Percentiles rank a stretch among this genome's conserved stretches.
Conservation (phyloP, 2,113 vertebrate genomes). For the Gulo gulo region DNA sequence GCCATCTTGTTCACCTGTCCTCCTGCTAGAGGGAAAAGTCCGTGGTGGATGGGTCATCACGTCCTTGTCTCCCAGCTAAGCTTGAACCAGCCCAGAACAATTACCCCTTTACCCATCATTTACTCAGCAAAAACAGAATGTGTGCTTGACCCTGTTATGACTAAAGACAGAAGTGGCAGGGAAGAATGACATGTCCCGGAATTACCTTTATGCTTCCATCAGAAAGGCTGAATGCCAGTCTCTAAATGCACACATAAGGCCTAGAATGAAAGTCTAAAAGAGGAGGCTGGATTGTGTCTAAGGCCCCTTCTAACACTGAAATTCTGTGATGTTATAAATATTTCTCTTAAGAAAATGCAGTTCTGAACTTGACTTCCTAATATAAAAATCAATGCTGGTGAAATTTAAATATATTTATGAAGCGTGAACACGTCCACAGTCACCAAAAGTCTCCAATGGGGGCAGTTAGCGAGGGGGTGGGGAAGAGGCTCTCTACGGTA, state of each 20-base stretch:
- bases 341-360: background rate
- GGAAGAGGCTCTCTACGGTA: background rate
- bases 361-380: background rate
- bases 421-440: background rate
- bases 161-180: background rate
- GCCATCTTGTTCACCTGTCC: background rate
- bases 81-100: background rate
- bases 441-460: background rate
- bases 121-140: background rate
- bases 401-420: background rate
- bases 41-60: accelerated
- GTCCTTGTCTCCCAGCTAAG: background rate
- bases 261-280: background rate
- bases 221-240: background rate
- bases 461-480: accelerated
- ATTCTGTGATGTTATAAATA: background rate
- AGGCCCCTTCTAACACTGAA: background rate
- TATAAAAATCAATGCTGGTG: background rate
- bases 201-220: background rate
- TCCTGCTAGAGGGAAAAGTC: background rate
- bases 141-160: background rate
- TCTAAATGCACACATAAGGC: background rate
- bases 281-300: background rate
- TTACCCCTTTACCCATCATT: background rate
- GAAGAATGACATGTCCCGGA: background rate